A percentile compares a stretch with the other conserved stretches of the same genome.
These are phyloP conservation scores for Drosophila mayaguana DNA, from an alignment of 2,888 invertebrate species.

Conservation along the genomic window DNA sequence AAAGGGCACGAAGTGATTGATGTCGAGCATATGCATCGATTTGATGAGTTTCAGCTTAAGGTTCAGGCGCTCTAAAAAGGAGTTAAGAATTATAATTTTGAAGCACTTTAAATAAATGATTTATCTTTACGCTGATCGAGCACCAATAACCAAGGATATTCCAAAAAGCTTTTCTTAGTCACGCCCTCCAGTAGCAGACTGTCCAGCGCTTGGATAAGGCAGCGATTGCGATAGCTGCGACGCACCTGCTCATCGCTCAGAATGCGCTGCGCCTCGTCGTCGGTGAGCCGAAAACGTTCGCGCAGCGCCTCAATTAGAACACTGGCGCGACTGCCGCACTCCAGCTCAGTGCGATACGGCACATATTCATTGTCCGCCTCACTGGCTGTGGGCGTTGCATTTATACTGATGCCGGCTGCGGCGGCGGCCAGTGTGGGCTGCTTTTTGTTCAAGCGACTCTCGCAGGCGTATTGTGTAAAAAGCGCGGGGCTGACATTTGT, in stretches of 20 bases:
- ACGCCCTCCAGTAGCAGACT: constrained; percentile 71
- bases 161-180: constrained; percentile 73
- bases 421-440: constrained; percentile 19
- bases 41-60: constrained; percentile 85
- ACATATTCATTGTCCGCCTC: constrained; percentile 77
- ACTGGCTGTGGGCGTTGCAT: constrained; percentile 13
- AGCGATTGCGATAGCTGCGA: constrained; percentile 59
- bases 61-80: constrained; percentile 69
- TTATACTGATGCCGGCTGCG: constrained; percentile 34
- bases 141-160: constrained; percentile 83
- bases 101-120: accelerated
- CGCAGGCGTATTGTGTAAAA: constrained; percentile 52
- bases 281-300: constrained; percentile 62
- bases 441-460: constrained; percentile 6
- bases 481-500: constrained; percentile 31
- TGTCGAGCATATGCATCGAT: constrained; percentile 85
- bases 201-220: constrained; percentile 61
- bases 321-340: constrained; percentile 44
- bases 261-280: constrained; percentile 66
- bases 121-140: constrained; percentile 70
- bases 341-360: constrained; percentile 70
- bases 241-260: constrained; percentile 71
- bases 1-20: constrained; percentile 87
- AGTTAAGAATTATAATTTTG: not conserved
- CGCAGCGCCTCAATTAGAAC: constrained; percentile 58